These are phyloP conservation scores for Halcyon smyrnensis DNA, from an alignment of 2,797 vertebrate species.

Conservation along the genomic window DNA sequence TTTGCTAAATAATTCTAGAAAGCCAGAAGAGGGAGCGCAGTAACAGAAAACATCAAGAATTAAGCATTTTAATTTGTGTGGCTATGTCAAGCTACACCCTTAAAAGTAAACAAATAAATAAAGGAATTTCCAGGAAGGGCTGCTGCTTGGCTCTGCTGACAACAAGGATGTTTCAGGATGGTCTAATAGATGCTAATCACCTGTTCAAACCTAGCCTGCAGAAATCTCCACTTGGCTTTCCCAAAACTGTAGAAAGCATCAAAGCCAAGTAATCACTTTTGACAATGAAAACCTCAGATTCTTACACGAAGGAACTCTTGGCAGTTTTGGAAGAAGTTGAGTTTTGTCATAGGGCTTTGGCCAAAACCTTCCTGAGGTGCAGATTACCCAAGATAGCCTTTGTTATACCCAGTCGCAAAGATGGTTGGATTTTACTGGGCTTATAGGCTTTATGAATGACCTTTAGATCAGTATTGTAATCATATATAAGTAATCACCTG, in stretches of 20 bases:
- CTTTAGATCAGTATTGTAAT: not conserved
- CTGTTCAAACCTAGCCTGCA: not conserved
- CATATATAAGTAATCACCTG: not conserved
- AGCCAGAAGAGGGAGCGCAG: conserved; percentile 60
- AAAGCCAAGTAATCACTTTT: not conserved
- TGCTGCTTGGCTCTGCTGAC: not conserved
- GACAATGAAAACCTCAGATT: not conserved
- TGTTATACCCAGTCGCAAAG: not conserved
- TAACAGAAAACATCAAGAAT: conserved; percentile 16
- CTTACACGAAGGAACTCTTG: not conserved
- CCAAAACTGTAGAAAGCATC: not conserved
- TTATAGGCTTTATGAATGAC: not conserved
- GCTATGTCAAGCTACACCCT: not conserved
- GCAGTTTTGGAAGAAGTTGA: not conserved
- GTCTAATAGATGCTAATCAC: not conserved
- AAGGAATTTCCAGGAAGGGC: not conserved
- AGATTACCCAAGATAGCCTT: not conserved
- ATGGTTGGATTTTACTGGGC: not conserved
- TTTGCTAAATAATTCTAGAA: conserved; percentile 28
- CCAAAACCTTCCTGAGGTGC: not conserved
- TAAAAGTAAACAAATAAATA: not conserved
- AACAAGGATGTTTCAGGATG: not conserved
- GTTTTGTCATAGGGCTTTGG: not conserved
- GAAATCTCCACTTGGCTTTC: not conserved
- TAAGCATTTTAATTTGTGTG: not conserved